A percentile compares a stretch with the other conserved stretches of the same genome.
Conservation (phyloP, 2,113 vertebrate genomes). For the Illadopsis cleaveri region DNA sequence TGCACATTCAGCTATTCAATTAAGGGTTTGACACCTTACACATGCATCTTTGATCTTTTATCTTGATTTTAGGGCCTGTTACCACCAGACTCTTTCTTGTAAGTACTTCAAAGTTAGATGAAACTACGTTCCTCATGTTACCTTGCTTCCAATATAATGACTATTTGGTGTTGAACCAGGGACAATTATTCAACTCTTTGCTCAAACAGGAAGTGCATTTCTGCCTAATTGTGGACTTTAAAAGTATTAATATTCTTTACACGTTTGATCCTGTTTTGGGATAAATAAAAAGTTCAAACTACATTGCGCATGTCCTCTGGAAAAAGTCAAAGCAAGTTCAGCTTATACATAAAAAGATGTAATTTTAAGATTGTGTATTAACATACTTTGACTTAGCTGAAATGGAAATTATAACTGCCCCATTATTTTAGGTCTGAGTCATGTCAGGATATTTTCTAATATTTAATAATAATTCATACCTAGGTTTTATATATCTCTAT, state of each 20-base stretch:
- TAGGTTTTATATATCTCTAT: conserved; percentile 14
- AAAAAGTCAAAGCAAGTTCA: conserved; percentile 67
- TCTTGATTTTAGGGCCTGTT: conserved; percentile 37
- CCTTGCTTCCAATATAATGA: not conserved
- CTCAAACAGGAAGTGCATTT: conserved; percentile 1
- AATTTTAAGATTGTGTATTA: conserved; percentile 32
- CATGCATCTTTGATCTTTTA: conserved; percentile 23
- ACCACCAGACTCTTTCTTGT: not conserved
- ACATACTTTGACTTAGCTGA: conserved; percentile 19
- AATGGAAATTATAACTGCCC: not conserved
- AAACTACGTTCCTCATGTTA: not conserved
- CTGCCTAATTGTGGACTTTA: not conserved
- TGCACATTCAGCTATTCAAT: not conserved
- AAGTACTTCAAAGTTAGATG: conserved; percentile 7
- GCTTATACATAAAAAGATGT: conserved; percentile 43
- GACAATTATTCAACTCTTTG: not conserved
- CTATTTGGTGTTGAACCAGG: not conserved
- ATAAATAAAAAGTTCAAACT: conserved; percentile 10
- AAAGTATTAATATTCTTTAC: not conserved
- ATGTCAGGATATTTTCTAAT: conserved; percentile 21
- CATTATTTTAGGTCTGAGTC: not conserved
- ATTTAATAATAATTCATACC: conserved; percentile 17
- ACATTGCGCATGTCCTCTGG: conserved; percentile 11
- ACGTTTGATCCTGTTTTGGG: not conserved
- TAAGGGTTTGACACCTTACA: not conserved